phyloP scores from a whole-genome alignment of 1,140 invertebrate genomes.

The Hyposmocoma kahamanoa region DNA sequence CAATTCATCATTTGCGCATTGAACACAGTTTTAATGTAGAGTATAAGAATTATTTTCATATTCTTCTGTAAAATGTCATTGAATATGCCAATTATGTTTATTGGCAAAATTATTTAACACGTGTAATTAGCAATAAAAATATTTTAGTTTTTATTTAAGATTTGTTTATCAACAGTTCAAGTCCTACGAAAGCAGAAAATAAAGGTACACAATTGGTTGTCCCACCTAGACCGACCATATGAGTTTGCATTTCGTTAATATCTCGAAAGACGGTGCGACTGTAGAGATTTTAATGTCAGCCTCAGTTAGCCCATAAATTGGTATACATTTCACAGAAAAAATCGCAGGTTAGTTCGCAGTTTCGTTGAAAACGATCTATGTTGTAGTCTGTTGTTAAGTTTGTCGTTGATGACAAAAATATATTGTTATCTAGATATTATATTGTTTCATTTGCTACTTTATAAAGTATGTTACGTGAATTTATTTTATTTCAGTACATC shows the following conservation, averaged over 20 bases:
- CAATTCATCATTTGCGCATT: slow-evolving; percentile 52
- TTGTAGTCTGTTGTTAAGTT: slow-evolving; percentile 72
- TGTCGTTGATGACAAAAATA: slow-evolving; percentile 71
- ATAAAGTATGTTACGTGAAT: neutral
- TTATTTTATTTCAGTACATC: neutral
- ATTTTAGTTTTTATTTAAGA: slow-evolving; percentile 15
- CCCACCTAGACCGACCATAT: slow-evolving; percentile 64
- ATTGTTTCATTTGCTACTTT: slow-evolving; percentile 16
- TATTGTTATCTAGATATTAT: slow-evolving; percentile 69
- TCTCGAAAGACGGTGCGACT: slow-evolving; percentile 8
- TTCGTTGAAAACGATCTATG: slow-evolving; percentile 59
- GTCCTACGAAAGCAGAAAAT: neutral
- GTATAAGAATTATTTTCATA: slow-evolving; percentile 37
- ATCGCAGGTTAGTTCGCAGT: slow-evolving; percentile 44
- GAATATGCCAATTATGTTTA: neutral
- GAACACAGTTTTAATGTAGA: slow-evolving; percentile 46
- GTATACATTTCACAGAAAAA: slow-evolving; percentile 33
- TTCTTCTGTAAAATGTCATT: slow-evolving; percentile 14
- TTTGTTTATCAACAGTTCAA: slow-evolving; percentile 26
- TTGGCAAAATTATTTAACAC: slow-evolving; percentile 8
- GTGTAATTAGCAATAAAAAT: no score
- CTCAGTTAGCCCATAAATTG: slow-evolving; percentile 24
- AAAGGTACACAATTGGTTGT: slow-evolving; percentile 41
- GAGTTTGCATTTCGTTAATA: slow-evolving; percentile 40
- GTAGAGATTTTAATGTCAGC: slow-evolving; percentile 4